phyloP scores from a whole-genome alignment of 2,113 vertebrate genomes.

The Sinocyclocheilus anshuiensis region DNA sequence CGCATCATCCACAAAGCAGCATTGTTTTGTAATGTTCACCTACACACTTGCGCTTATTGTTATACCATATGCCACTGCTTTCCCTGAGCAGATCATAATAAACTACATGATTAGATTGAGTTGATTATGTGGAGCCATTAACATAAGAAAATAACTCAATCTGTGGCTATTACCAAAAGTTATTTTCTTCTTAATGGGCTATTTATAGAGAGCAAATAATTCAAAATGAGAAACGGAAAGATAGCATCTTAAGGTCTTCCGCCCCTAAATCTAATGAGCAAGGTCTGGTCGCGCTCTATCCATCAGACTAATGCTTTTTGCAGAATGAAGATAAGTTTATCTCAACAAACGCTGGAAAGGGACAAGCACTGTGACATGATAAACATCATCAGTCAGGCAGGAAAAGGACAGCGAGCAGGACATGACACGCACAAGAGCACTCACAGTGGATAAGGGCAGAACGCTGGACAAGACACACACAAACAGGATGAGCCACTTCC shows the following conservation, averaged over 20 bases:
- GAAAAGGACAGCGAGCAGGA: slow-evolving; percentile 13
- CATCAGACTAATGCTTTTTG: slow-evolving; percentile 13
- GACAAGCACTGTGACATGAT: slow-evolving; percentile 1
- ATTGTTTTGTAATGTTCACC: not conserved
- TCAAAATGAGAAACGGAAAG: not conserved
- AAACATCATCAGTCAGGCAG: slow-evolving; percentile 15
- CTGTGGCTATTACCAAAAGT: not conserved
- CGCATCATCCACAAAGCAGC: slow-evolving; percentile 6
- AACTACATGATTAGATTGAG: slow-evolving; percentile 1
- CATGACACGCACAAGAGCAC: slow-evolving; percentile 30
- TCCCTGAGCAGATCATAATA: not conserved
- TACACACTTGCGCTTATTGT: not conserved
- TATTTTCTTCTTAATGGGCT: slow-evolving; percentile 26
- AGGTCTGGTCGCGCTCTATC: not conserved
- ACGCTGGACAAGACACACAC: slow-evolving; percentile 3
- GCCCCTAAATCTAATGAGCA: not conserved
- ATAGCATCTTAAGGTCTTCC: slow-evolving; percentile 17
- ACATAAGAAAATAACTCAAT: not conserved
- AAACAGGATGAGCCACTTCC: slow-evolving; percentile 50
- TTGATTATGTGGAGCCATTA: slow-evolving; percentile 14
- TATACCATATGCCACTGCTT: not conserved
- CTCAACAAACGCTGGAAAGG: slow-evolving; percentile 5
- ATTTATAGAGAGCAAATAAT: slow-evolving; percentile 20
- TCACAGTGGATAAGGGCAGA: slow-evolving; percentile 12
- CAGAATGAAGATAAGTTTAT: slow-evolving; percentile 29